Percentiles rank a stretch among this genome's conserved stretches.
Conservation (phyloP, 2,113 vertebrate genomes). For the Sterrhoptilus dennistouni region DNA sequence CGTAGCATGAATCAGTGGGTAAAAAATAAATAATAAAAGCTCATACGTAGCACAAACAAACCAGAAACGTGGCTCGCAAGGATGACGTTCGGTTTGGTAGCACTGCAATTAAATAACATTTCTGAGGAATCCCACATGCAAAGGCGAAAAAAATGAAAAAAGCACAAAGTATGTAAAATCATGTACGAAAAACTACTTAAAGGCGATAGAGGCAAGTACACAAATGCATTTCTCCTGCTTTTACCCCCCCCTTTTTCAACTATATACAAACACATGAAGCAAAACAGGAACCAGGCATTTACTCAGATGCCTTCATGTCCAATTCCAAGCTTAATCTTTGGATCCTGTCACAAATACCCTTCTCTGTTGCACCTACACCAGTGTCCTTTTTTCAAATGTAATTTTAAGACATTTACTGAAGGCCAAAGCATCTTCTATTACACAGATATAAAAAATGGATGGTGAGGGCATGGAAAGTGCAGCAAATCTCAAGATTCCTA, state of each 20-base stretch:
- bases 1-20: constrained; percentile 10
- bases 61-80: background rate
- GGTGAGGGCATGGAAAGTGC: background rate
- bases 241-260: background rate
- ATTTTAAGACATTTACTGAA: background rate
- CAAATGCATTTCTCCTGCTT: background rate
- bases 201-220: background rate
- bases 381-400: background rate
- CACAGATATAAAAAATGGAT: background rate
- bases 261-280: background rate
- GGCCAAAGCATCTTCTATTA: background rate
- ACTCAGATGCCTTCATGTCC: background rate
- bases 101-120: background rate
- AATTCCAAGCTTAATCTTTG: background rate
- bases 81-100: background rate
- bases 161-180: background rate
- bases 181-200: background rate
- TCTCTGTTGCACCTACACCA: background rate
- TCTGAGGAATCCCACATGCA: background rate
- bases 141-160: accelerated
- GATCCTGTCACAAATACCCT: background rate
- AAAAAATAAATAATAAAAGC: constrained; percentile 51
- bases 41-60: background rate
- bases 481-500: background rate
- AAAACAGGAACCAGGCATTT: background rate